Percentiles rank a stretch among this genome's conserved stretches.
Evolutionary conservation across 2,113 vertebrate genomes (phyloP).

Genomic region (Nettapus auritus): DNA sequence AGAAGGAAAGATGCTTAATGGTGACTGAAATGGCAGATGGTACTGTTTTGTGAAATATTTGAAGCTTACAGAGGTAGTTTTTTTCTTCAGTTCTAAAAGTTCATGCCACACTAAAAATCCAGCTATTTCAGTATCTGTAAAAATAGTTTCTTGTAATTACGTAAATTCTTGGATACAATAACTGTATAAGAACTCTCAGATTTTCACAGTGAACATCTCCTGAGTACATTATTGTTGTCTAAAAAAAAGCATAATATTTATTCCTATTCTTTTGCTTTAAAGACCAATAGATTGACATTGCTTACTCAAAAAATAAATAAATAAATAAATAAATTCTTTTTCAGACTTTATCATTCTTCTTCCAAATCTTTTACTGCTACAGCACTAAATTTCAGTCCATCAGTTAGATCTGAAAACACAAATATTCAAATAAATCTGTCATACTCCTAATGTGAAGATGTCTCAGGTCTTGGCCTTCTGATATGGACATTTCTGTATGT

Average conservation of each 20-base stretch:
- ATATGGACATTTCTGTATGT: background rate
- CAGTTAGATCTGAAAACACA: background rate
- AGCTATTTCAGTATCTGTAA: background rate
- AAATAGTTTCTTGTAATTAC: background rate
- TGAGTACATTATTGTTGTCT: background rate
- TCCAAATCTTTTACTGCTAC: background rate
- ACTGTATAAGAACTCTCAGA: background rate
- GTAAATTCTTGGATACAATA: background rate
- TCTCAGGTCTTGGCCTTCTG: background rate
- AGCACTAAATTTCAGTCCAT: background rate
- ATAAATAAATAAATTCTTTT: too few relatives aligned
- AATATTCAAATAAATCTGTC: background rate
- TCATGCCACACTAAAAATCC: background rate
- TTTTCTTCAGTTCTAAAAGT: background rate
- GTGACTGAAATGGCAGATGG: background rate
- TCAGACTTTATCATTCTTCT: background rate
- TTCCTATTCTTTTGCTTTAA: background rate
- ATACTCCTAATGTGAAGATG: background rate
- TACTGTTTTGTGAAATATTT: background rate
- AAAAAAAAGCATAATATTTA: background rate
- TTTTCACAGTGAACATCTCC: background rate
- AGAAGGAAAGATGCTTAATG: background rate
- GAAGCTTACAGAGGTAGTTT: background rate
- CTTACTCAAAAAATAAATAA: background rate
- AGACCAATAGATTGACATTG: background rate